These are phyloP conservation scores for Polyommatus iphigenia DNA, from an alignment of 2,888 invertebrate species.

Conservation along the genomic window DNA sequence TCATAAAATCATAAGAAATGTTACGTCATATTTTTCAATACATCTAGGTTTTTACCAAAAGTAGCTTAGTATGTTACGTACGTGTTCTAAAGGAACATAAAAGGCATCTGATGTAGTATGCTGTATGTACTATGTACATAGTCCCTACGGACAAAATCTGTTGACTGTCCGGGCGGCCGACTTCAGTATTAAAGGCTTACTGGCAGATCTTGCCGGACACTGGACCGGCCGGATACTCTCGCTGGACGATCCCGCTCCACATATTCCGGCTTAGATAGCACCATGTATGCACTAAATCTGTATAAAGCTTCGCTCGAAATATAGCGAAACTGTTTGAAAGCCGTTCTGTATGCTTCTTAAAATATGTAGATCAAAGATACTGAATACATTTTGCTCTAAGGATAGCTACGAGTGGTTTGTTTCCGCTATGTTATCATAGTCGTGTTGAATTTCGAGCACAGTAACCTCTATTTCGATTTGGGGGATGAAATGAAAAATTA, in stretches of 20 bases:
- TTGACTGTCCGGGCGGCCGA: not conserved
- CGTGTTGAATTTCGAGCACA: not conserved
- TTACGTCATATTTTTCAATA: not conserved
- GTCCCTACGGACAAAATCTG: not conserved
- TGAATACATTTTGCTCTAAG: not conserved
- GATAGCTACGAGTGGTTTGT: not conserved
- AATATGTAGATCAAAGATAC: not conserved
- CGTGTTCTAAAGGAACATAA: not conserved
- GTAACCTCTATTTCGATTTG: not conserved
- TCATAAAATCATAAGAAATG: not conserved
- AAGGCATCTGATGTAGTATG: not conserved
- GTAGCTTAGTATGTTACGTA: not conserved
- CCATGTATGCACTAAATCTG: constrained; percentile 20
- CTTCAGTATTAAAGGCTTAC: not conserved
- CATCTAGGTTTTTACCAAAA: not conserved
- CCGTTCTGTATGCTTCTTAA: not conserved
- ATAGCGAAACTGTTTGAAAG: not conserved
- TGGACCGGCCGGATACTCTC: not conserved
- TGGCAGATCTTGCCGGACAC: not conserved
- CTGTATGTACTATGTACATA: not conserved
- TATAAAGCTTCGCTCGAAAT: not conserved
- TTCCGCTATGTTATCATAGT: not conserved
- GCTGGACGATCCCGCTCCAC: not conserved
- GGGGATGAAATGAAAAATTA: no score
- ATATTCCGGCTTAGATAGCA: not conserved